Percentiles rank a stretch among this genome's conserved stretches.
phyloP scores from a whole-genome alignment of 2,113 vertebrate species.

The Peucedramus taeniatus region DNA sequence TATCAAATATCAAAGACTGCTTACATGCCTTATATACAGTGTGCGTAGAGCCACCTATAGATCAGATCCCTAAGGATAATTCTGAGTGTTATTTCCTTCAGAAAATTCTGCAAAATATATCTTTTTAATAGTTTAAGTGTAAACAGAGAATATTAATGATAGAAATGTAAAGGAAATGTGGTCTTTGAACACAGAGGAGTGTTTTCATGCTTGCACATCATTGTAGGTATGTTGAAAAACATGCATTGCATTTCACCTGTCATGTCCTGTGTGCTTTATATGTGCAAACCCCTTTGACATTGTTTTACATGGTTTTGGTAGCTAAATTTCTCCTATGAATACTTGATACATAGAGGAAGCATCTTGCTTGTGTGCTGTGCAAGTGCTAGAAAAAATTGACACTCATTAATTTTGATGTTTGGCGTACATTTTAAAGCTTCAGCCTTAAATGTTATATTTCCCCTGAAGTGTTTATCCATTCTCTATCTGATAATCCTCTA shows the following conservation, averaged over 20 bases:
- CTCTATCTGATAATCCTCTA: not conserved
- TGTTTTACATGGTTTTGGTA: not conserved
- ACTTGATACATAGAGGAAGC: not conserved
- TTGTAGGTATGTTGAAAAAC: not conserved
- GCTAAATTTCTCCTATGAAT: not conserved
- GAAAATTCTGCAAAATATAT: not conserved
- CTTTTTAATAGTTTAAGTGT: not conserved
- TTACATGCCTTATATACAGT: not conserved
- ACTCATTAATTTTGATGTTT: not conserved
- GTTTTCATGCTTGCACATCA: not conserved
- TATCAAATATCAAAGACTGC: slow-evolving; percentile 19
- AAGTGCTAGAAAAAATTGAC: not conserved
- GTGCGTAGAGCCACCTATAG: not conserved
- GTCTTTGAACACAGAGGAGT: not conserved
- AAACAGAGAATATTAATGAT: not conserved
- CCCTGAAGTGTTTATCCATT: not conserved
- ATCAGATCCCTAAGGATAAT: not conserved
- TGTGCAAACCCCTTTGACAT: not conserved
- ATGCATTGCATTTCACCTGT: not conserved
- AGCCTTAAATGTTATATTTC: not conserved
- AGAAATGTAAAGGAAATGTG: not conserved
- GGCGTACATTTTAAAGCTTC: not conserved
- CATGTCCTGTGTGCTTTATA: not conserved
- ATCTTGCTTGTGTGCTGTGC: not conserved
- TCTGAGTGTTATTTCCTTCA: not conserved